Evolutionary conservation across 2,888 invertebrate genomes (phyloP), one percentile per base, ranked within the genome.

Genomic region (Eupithecia pulchellata): DNA sequence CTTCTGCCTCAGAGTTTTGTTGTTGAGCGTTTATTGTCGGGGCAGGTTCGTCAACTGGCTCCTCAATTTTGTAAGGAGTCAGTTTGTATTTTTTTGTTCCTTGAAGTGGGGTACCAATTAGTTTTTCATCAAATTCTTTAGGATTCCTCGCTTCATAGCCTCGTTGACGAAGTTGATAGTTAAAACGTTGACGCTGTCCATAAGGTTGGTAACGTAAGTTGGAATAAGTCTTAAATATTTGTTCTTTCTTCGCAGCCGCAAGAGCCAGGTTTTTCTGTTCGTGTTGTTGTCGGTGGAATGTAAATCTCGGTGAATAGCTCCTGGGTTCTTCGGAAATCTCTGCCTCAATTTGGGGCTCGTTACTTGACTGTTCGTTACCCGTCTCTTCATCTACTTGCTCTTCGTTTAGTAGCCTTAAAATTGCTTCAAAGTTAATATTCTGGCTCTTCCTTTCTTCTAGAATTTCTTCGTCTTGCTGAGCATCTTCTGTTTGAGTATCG

Each of bases 201-300:
- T 74, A 76, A 3, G 79, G 79, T 42, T 80, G 73, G 29, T 78
- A 82, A 17, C 81, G 81, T 39, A 82, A 75, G 58, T 78, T 77
- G 1, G 74, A 65, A 42, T 73, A 75, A 0, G 64, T 66, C 65
- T 27, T 73, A 4, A 76, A 68, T 42, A 74, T 68, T 64, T 74
- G 71, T 68, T 82, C 81, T 63, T 74, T 73, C 29, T 79, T 79
- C n/a, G 77, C 73, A 20, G 78, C 73, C 20, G 80, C 75, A 57
- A 75, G 73, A 66, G 74, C 79, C 9, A 78, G 74, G 3, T 73
- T 68, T 42, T 77, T 77, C 29, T 72, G 78, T 20, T 65, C 67
- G 64, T 72, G 74, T 25, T 52, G 52, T 55, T 73, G 66, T 72
- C 72, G 72, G 34, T 58, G 64, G 27, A 66, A 42, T 60, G 71